phyloP scores from a whole-genome alignment of 2,888 invertebrate genomes.

The Archips xylosteana region DNA sequence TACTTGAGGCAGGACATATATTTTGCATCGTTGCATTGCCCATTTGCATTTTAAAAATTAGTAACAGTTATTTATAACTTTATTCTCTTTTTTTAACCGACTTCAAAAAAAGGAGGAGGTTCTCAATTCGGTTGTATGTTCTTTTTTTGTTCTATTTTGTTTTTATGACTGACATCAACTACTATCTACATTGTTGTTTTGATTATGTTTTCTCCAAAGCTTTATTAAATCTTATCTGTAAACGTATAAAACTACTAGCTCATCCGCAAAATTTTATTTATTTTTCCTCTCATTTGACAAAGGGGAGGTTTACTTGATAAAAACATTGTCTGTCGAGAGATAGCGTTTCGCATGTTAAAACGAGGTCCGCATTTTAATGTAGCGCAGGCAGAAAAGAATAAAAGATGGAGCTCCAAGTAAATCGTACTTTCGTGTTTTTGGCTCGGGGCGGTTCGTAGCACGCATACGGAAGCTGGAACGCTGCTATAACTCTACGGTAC shows the following conservation, averaged over 20 bases:
- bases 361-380: slow-evolving; percentile 60
- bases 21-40: neutral
- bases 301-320: slow-evolving; percentile 51
- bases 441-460: slow-evolving; percentile 59
- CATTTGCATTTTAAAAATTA: too few species aligned
- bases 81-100: too few species aligned
- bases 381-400: slow-evolving; percentile 57
- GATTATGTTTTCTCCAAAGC: neutral
- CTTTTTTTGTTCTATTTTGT: neutral
- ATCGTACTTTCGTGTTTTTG: slow-evolving; percentile 68
- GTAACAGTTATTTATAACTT: too few species aligned
- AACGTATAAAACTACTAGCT: slow-evolving; percentile 1
- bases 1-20: neutral
- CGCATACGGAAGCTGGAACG: slow-evolving; percentile 67
- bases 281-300: slow-evolving; percentile 39
- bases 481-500: slow-evolving; percentile 62
- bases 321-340: slow-evolving; percentile 51
- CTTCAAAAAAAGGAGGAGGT: too few species aligned
- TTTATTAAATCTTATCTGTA: neutral
- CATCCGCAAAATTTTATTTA: slow-evolving; percentile 21
- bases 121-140: too few species aligned
- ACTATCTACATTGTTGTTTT: neutral
- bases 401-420: slow-evolving; percentile 55
- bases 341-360: slow-evolving; percentile 57
- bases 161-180: neutral